Evolutionary conservation across 2,797 vertebrate genomes (phyloP).

Genomic region (Astyanax mexicanus): DNA sequence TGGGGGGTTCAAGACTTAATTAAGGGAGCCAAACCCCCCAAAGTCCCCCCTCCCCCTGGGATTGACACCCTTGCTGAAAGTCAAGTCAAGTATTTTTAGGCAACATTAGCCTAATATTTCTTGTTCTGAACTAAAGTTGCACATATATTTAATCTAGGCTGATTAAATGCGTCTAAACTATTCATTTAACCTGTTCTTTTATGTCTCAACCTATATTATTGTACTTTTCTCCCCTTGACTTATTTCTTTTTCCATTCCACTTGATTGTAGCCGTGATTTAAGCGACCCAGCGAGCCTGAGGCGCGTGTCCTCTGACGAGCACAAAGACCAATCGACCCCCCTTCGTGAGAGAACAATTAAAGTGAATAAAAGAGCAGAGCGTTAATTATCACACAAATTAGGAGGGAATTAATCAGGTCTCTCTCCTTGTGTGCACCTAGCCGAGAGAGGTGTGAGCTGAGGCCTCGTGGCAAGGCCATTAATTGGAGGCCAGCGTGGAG

Average conservation of each 20-base stretch:
- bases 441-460: constrained; percentile 55
- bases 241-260: background rate
- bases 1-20: too few species aligned
- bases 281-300: background rate
- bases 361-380: constrained; percentile 76
- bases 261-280: constrained; percentile 20
- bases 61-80: too few species aligned
- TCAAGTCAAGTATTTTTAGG: too few species aligned
- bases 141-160: too few species aligned
- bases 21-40: too few species aligned
- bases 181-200: background rate
- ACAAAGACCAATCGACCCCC: constrained; percentile 76
- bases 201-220: background rate
- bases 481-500: constrained; percentile 73
- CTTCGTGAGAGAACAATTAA: constrained; percentile 78
- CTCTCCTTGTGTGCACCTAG: constrained; percentile 64
- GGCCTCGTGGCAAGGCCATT: constrained; percentile 75
- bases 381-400: constrained; percentile 85
- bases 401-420: constrained; percentile 78
- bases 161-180: too few species aligned
- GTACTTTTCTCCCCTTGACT: background rate
- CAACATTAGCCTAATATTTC: too few species aligned
- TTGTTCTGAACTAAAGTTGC: too few species aligned
- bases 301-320: constrained; percentile 15
- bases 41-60: too few species aligned